phyloP scores from a whole-genome alignment of 2,113 vertebrate genomes.

The Cynopterus brachyotis region DNA sequence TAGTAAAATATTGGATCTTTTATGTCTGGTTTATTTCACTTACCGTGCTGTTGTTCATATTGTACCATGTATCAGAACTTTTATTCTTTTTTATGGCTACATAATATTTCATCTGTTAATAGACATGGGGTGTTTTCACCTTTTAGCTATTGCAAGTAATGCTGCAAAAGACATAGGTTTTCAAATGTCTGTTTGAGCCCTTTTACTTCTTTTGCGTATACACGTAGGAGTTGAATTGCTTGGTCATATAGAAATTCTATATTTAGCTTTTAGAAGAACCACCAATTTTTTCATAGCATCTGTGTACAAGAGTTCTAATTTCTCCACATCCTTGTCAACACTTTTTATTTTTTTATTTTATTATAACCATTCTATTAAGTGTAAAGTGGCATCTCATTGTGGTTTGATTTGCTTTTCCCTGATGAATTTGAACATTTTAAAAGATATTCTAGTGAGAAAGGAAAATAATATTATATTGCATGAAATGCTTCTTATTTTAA shows the following conservation, averaged over 20 bases:
- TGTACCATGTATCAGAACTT: neutral
- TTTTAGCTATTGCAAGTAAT: neutral
- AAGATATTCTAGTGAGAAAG: neutral
- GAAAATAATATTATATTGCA: neutral
- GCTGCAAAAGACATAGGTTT: neutral
- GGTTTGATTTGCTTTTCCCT: slow-evolving; percentile 8
- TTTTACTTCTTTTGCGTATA: neutral
- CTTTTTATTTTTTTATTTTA: neutral
- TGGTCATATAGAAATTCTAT: neutral
- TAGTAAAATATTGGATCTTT: neutral
- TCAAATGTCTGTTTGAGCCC: neutral
- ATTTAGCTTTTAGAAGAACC: neutral
- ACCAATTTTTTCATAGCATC: neutral
- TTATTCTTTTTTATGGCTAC: neutral
- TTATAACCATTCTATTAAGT: neutral
- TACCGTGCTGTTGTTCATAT: neutral
- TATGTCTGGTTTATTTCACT: slow-evolving; percentile 17
- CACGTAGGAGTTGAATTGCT: neutral
- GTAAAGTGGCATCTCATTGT: neutral
- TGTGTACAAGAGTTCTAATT: neutral
- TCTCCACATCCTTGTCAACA: neutral
- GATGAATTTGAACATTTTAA: slow-evolving; percentile 14
- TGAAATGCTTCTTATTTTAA: slow-evolving; percentile 29
- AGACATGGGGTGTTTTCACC: neutral
- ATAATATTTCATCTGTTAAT: neutral